These are phyloP conservation scores for Myotis yumanensis DNA, from an alignment of 2,113 vertebrate species.

Conservation along the genomic window DNA sequence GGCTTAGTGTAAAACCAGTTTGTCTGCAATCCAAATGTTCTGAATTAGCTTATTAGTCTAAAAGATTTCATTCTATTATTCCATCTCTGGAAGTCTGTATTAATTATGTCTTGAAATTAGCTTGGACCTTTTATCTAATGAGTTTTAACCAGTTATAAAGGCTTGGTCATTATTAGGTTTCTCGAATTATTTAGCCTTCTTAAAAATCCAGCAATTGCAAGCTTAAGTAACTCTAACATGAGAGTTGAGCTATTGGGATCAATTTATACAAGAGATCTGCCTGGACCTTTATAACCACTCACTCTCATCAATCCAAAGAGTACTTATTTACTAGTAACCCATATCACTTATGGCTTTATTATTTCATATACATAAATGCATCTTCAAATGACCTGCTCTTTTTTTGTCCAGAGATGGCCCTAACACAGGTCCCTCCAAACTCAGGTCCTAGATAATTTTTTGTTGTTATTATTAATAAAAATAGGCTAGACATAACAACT, in stretches of 20 bases:
- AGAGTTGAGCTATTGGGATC: background rate
- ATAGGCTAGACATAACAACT: background rate
- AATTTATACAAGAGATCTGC: background rate
- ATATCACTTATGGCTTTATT: background rate
- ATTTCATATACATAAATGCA: background rate
- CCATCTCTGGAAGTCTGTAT: background rate
- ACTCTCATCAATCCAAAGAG: background rate
- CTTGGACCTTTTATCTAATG: background rate
- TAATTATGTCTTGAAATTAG: background rate
- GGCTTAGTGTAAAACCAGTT: background rate
- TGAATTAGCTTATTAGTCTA: background rate
- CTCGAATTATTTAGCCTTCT: background rate
- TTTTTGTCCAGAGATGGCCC: background rate
- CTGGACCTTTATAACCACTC: background rate
- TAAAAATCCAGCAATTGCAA: background rate
- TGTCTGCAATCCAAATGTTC: background rate
- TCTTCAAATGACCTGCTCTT: background rate
- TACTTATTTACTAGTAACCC: background rate
- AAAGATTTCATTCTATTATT: background rate
- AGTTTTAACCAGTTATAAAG: slow-evolving; percentile 5
- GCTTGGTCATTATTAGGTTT: background rate
- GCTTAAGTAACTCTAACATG: background rate
- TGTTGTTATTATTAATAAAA: background rate
- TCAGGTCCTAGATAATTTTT: background rate
- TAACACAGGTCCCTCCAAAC: background rate